Base-by-base conservation (phyloP, 2,888 invertebrate species). In the Metopia argyrocephala region DNA sequence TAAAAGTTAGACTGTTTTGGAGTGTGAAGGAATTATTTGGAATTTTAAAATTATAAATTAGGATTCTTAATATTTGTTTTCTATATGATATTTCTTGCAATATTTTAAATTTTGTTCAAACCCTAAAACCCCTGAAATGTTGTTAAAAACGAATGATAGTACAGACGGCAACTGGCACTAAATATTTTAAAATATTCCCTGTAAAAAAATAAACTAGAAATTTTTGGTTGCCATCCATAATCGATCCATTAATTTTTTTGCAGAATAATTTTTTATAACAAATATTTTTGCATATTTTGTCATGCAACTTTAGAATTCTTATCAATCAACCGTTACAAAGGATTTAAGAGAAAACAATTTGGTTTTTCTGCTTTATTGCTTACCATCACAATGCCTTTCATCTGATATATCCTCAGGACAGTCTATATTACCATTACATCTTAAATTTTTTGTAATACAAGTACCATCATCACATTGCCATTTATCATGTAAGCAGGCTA, bases 401-500 rank as follows among this genome's bases (percentile, higher is more conserved):
- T 96, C 96, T 75, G 93, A 94, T 85, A 93, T 93, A 91, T 95
- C 94, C 50, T 92, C 91, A 0, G 92, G 92, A 90, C 96, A 96
- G 91, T 96, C 94, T 85, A 92, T 91, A 79, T 92, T 92, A 82
- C 94, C 93, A 87, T 95, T 93, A 89, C 95, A 95, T 76, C 93
- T 91, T 85, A 92, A 91, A 84, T 89, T 91, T 84, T 91, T 91
- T 82, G 91, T 90, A 86, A 94, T 93, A 89, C 95, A 95, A 86
- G 91, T 92, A 78, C 94, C 94, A 87, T 93, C 92, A 87, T 94
- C 93, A 90, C 97, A 97, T 86, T 93, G 93, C 93, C 95, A 95
- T 89, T 94, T 92, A 87, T 93, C 92, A 84, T 92, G 90, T 86
- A 92, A 91, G 93, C 95, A 95, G 90, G 93, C 94, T 94, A 91